These are phyloP conservation scores for Typhlichthys subterraneus DNA, from an alignment of 2,797 vertebrate species.

Conservation along the genomic window DNA sequence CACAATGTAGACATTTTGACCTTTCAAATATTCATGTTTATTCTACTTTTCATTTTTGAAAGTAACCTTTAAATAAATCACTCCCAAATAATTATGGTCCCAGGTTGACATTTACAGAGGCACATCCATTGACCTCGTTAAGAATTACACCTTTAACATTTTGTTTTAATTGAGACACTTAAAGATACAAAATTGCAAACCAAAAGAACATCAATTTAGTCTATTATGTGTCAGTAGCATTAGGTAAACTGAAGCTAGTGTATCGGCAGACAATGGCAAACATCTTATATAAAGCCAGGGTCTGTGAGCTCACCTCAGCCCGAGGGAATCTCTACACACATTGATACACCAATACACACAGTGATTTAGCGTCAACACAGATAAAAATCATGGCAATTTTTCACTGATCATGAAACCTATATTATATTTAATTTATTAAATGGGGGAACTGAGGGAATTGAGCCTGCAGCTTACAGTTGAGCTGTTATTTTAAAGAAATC, in stretches of 20 bases:
- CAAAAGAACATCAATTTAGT: slow-evolving; percentile 2
- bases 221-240: slow-evolving; percentile 16
- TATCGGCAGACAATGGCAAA: too few relatives aligned
- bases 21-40: slow-evolving; percentile 53
- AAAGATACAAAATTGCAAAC: background rate
- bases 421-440: slow-evolving; percentile 29
- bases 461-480: slow-evolving; percentile 34
- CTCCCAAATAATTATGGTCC: slow-evolving; percentile 30
- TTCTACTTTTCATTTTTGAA: slow-evolving; percentile 18
- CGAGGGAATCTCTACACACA: too few relatives aligned
- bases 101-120: slow-evolving; percentile 39
- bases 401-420: slow-evolving; percentile 17
- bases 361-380: background rate
- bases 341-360: too few relatives aligned
- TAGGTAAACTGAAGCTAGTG: too few relatives aligned
- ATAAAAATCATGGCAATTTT: background rate
- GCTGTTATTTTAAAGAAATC: slow-evolving; percentile 24
- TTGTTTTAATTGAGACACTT: background rate
- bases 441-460: too few relatives aligned
- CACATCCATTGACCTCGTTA: slow-evolving; percentile 23
- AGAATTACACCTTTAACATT: slow-evolving; percentile 10
- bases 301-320: too few relatives aligned
- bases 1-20: slow-evolving; percentile 34
- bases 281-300: too few relatives aligned
- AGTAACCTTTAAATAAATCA: slow-evolving; percentile 58